phyloP scores from a whole-genome alignment of 2,113 vertebrate species.

The Rhizomys pruinosus region DNA sequence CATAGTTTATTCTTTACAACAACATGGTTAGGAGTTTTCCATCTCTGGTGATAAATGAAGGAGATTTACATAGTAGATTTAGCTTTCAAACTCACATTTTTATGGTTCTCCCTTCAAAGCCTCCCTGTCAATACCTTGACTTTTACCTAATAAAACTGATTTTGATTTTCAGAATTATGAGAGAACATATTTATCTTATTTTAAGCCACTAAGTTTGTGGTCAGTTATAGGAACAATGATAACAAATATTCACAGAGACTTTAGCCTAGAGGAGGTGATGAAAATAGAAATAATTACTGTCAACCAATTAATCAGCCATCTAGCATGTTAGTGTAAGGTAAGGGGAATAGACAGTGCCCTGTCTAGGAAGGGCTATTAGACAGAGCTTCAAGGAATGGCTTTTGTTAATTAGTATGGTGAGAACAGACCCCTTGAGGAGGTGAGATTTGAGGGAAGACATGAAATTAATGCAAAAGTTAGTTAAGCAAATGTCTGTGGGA shows the following conservation, averaged over 20 bases:
- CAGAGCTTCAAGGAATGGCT: accelerated
- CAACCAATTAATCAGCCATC: not conserved
- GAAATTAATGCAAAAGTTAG: not conserved
- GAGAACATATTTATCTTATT: not conserved
- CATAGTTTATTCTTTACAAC: not conserved
- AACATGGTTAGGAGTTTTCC: not conserved
- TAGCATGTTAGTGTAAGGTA: not conserved
- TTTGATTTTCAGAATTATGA: not conserved
- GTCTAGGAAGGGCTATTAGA: not conserved
- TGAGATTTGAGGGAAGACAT: not conserved
- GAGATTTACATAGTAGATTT: not conserved
- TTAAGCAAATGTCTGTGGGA: not conserved
- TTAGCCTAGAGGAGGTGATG: not conserved
- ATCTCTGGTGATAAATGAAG: not conserved
- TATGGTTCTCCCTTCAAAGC: not conserved
- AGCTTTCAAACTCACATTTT: not conserved
- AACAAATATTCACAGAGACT: not conserved
- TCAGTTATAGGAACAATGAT: not conserved
- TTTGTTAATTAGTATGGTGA: accelerated
- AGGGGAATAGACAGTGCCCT: not conserved
- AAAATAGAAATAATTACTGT: not conserved
- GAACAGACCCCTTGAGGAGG: no score
- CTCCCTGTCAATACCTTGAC: not conserved
- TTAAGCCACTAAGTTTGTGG: not conserved
- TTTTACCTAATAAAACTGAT: not conserved